Evolutionary conservation across 2,797 vertebrate genomes (phyloP).

Genomic region (Hemitrygon akajei): DNA sequence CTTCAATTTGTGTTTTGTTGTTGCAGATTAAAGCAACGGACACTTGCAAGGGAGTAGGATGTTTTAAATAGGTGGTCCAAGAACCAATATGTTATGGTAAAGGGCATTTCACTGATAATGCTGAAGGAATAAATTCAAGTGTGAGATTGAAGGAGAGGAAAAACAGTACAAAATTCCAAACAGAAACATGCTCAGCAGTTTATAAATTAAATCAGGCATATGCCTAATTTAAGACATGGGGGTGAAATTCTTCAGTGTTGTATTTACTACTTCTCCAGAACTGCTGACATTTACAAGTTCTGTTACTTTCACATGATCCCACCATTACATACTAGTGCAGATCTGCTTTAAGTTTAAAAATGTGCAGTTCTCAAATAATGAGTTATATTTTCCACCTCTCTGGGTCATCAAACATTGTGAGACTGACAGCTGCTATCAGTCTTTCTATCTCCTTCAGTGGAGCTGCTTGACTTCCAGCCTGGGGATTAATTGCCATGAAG

Average conservation of each 20-base stretch:
- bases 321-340: background rate
- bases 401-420: background rate
- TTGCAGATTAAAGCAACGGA: background rate
- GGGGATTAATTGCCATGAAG: background rate
- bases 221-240: constrained; percentile 21
- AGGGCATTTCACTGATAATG: background rate
- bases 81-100: too few relatives aligned
- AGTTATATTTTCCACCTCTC: background rate
- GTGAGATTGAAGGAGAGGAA: background rate
- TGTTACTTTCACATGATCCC: background rate
- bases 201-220: constrained; percentile 20
- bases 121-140: background rate
- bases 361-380: background rate
- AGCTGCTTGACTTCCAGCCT: background rate
- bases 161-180: constrained; percentile 15
- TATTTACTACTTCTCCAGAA: constrained; percentile 15
- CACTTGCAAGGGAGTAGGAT: background rate
- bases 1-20: background rate
- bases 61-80: background rate
- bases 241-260: constrained; percentile 12
- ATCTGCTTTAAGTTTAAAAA: background rate
- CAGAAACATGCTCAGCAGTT: constrained; percentile 18
- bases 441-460: background rate
- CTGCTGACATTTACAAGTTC: constrained; percentile 16
- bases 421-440: background rate